Conservation (phyloP, 2,113 vertebrate genomes). For the Myxocyprinus asiaticus region DNA sequence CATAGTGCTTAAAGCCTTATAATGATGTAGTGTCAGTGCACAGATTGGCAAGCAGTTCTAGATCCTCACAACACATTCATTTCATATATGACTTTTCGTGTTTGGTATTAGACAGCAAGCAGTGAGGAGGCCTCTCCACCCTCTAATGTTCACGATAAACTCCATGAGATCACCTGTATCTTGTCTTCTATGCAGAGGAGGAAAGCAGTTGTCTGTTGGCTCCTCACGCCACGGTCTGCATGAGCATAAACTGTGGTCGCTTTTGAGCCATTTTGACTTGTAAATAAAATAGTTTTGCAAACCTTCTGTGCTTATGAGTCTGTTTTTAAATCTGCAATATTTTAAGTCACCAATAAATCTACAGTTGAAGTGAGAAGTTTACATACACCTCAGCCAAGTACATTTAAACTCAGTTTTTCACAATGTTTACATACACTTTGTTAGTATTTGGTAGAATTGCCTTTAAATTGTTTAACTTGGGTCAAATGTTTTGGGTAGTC, state of each 20-base stretch:
- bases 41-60: slow-evolving; percentile 18
- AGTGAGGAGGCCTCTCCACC: slow-evolving; percentile 12
- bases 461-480: too few relatives aligned
- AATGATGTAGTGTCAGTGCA: slow-evolving; percentile 18
- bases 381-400: too few relatives aligned
- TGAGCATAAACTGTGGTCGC: slow-evolving; percentile 91
- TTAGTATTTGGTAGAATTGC: too few relatives aligned
- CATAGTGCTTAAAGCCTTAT: slow-evolving; percentile 64
- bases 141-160: slow-evolving; percentile 9
- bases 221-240: slow-evolving; percentile 81
- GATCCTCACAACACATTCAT: neutral
- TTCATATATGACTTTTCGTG: neutral
- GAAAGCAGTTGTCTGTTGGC: slow-evolving; percentile 60
- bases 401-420: too few relatives aligned
- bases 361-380: too few relatives aligned
- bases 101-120: slow-evolving; percentile 13
- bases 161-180: slow-evolving; percentile 16
- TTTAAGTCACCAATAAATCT: too few relatives aligned
- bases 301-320: slow-evolving; percentile 67
- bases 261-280: slow-evolving; percentile 95
- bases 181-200: slow-evolving; percentile 39
- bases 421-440: too few relatives aligned
- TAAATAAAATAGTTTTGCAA: slow-evolving; percentile 99
- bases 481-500: too few relatives aligned
- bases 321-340: too few relatives aligned